Evolutionary conservation across 2,113 vertebrate species (phyloP).

Genomic region (Triplophysa tibetana): DNA sequence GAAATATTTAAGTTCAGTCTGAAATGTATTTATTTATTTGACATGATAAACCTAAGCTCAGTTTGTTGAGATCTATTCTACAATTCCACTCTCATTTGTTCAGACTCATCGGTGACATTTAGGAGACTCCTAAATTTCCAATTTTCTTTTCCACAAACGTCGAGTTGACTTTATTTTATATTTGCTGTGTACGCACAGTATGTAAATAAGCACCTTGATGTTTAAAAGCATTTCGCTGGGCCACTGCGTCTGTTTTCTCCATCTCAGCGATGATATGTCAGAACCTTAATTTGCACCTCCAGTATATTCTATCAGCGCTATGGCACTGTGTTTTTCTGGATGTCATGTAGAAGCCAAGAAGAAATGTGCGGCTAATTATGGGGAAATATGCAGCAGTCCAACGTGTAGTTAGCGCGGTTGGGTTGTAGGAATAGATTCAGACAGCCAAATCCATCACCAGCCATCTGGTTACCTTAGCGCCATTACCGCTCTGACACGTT

Average conservation of each 20-base stretch:
- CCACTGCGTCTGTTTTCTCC: neutral
- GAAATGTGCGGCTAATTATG: slow-evolving; percentile 57
- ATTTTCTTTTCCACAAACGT: slow-evolving; percentile 31
- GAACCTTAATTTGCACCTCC: slow-evolving; percentile 54
- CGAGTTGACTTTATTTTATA: slow-evolving; percentile 26
- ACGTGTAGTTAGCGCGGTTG: slow-evolving; percentile 28
- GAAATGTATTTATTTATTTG: too few relatives aligned
- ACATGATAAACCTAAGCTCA: too few relatives aligned
- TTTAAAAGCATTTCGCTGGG: slow-evolving; percentile 29
- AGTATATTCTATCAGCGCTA: slow-evolving; percentile 41
- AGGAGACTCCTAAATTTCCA: slow-evolving; percentile 37
- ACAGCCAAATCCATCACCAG: slow-evolving; percentile 62
- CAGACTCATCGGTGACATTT: neutral
- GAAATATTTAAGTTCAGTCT: too few relatives aligned
- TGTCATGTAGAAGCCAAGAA: slow-evolving; percentile 27
- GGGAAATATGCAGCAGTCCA: slow-evolving; percentile 48
- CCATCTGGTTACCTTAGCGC: slow-evolving; percentile 49
- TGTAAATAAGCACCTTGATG: slow-evolving; percentile 42
- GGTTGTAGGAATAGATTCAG: slow-evolving; percentile 56
- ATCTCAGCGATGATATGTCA: slow-evolving; percentile 43
- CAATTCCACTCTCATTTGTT: slow-evolving; percentile 4
- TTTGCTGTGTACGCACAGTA: slow-evolving; percentile 21
- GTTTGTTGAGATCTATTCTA: too few relatives aligned
- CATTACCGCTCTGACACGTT: slow-evolving; percentile 58
- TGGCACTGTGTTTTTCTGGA: slow-evolving; percentile 16